Conservation (phyloP, 2,113 vertebrate species). For the Panurus biarmicus region DNA sequence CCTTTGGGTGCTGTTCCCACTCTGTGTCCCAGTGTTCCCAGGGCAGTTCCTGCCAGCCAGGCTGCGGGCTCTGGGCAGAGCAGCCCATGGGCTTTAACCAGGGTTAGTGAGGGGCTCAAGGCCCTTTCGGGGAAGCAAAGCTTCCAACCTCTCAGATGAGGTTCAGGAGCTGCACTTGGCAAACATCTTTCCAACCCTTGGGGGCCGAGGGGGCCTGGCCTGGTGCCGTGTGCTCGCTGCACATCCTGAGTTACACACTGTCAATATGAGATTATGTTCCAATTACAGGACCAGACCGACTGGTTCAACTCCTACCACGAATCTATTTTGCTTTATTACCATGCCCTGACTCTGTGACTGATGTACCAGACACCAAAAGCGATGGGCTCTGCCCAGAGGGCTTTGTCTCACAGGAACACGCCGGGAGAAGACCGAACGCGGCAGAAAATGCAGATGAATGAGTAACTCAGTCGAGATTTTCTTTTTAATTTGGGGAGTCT, state of each 20-base stretch:
- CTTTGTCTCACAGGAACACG: constrained; percentile 25
- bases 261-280: constrained; percentile 54
- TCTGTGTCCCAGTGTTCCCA: too few species aligned
- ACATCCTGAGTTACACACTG: constrained; percentile 31
- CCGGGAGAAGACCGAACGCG: background rate
- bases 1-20: background rate
- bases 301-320: constrained; percentile 48
- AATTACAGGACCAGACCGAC: constrained; percentile 51
- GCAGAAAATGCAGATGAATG: constrained; percentile 38
- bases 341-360: constrained; percentile 34
- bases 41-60: background rate
- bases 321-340: constrained; percentile 52
- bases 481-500: constrained; percentile 19
- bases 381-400: constrained; percentile 55
- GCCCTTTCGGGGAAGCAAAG: background rate
- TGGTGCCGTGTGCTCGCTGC: background rate
- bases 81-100: background rate
- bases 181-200: background rate
- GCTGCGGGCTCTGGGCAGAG: background rate
- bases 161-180: background rate
- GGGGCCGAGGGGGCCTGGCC: background rate
- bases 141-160: rapidly evolving
- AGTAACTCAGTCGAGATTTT: constrained; percentile 5
- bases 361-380: constrained; percentile 52
- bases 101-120: background rate